A percentile compares a stretch with the other conserved stretches of the same genome.
Evolutionary conservation across 1,140 invertebrate genomes (phyloP).

Genomic region (Anagrus nilaparvatae): DNA sequence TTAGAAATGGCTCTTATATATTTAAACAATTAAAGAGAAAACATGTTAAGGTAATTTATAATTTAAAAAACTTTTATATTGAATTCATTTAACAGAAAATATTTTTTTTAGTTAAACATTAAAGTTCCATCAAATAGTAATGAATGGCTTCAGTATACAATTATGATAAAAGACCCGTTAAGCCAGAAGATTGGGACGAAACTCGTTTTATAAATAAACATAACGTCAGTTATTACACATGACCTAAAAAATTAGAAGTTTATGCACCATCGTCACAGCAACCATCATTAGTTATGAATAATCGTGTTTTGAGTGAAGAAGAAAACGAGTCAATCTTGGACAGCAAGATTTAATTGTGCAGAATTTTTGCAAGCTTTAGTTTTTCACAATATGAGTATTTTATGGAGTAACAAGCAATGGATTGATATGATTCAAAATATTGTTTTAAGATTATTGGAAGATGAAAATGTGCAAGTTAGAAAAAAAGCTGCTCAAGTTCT

Average conservation of each 20-base stretch:
- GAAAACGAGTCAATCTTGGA: constrained; percentile 69
- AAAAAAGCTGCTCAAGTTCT: constrained; percentile 72
- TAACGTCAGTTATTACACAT: constrained; percentile 67
- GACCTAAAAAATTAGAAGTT: constrained; percentile 58
- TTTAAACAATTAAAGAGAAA: constrained; percentile 67
- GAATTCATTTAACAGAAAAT: neutral
- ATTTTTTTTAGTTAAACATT: neutral
- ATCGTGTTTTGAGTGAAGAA: constrained; percentile 42
- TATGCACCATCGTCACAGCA: constrained; percentile 55
- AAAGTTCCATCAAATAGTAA: constrained; percentile 53
- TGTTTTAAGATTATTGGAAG: constrained; percentile 55
- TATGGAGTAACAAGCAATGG: constrained; percentile 47
- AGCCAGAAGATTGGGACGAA: constrained; percentile 64
- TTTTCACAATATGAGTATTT: constrained; percentile 71
- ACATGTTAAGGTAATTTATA: constrained; percentile 42
- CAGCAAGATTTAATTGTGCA: constrained; percentile 56
- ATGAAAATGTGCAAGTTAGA: constrained; percentile 66
- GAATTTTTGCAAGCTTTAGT: constrained; percentile 71
- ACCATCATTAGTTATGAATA: constrained; percentile 42
- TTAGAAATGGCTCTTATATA: constrained; percentile 51
- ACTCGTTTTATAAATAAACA: constrained; percentile 57
- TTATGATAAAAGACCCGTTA: constrained; percentile 45
- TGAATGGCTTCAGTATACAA: constrained; percentile 59
- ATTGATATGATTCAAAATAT: constrained; percentile 47
- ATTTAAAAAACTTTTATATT: neutral